Evolutionary conservation across 1,140 invertebrate species (phyloP), one percentile per base, ranked within the genome.

Genomic region (Mamestra configurata): DNA sequence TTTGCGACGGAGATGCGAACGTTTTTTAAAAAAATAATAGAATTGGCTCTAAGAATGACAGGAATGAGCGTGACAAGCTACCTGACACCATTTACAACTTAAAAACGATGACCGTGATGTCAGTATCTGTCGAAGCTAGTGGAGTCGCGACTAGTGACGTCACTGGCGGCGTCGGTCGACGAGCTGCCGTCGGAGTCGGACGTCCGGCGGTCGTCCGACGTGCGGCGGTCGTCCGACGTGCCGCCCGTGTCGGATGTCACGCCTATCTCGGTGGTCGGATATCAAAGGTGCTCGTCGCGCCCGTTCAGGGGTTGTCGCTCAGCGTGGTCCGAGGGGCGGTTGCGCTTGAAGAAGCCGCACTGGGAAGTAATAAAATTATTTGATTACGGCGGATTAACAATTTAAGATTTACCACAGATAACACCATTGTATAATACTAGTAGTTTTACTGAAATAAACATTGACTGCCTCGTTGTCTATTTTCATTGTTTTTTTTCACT

Each of bases 321-420:
- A 3, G 97, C 96, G 83, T 97, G 96, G 89, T 97, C 96, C 8
- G 96, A 96, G 51, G 98, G 98, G 57, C 98, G 96, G 93, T 98
- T 98, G 84, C 98, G 96, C 89, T 98, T 98, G 95, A 99, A 99
- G 96, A 99, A 99, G 77, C 98, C 98, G 93, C 97, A 97, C 98
- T 99, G 94, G 40, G 96, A 96, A n/a, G n/a, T n/a, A n/a, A 88
- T 84, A 88, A 85, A 88, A 82, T 68, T 31, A 5, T 31, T 31
- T 31, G 27, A 3, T 31, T 31, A 31, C n/a, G n/a, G n/a, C n/a
- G n/a, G n/a, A n/a, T n/a, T n/a, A n/a, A n/a, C n/a, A n/a, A n/a
- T n/a, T n/a, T n/a, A n/a, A n/a, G n/a, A n/a, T n/a, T n/a, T n/a
- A n/a, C n/a, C n/a, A n/a, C n/a, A n/a, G n/a, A n/a, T n/a, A n/a